Evolutionary conservation across 2,888 invertebrate species (phyloP), one percentile per base, ranked within the genome.

Genomic region (Agonopterix heracliana): DNA sequence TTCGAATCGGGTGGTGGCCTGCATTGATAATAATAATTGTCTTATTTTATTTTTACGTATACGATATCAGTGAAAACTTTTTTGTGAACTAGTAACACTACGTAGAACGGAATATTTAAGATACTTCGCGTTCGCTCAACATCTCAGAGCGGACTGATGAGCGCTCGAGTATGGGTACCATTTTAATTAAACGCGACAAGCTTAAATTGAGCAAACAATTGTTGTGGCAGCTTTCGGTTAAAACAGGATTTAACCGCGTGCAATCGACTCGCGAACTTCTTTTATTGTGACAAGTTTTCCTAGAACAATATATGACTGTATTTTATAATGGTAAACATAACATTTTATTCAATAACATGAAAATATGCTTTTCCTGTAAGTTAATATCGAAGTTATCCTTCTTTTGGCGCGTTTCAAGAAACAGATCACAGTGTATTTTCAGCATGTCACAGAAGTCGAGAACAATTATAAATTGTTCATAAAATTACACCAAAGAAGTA

Each of bases 231-330:
- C 65, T 80, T 78, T 81, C 77, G 78, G 85, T 86, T 87, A 47
- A 61, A 88, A 87, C 88, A 81, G 85, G 87, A 86, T 87, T 75
- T 70, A 81, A 75, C 87, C 76, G 84, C 74, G 71, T 65, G 53
- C 50, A 55, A 64, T 62, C 64, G 57, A 70, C n/a, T 41, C 34
- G 45, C 44, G 10, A 17, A 45, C 17, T 42, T 38, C 13, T 38
- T 47, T 41, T 36, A 41, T 45, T 41, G 34, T 44, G 44, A 44
- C 12, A 9, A 35, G 35, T 41, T 12, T 41, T 35, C 44, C 35
- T 14, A 34, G 13, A 44, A 3, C 26, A 36, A 11, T 41, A 38
- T 12, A 13, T 12, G 41, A 41, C 9, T 17, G 3, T 38, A n/a
- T 38, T 38, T 11, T 10, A 38, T n/a, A 38, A 38, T 10, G 38